phyloP scores from a whole-genome alignment of 2,797 vertebrate genomes.

The Diglossa cyanea region DNA sequence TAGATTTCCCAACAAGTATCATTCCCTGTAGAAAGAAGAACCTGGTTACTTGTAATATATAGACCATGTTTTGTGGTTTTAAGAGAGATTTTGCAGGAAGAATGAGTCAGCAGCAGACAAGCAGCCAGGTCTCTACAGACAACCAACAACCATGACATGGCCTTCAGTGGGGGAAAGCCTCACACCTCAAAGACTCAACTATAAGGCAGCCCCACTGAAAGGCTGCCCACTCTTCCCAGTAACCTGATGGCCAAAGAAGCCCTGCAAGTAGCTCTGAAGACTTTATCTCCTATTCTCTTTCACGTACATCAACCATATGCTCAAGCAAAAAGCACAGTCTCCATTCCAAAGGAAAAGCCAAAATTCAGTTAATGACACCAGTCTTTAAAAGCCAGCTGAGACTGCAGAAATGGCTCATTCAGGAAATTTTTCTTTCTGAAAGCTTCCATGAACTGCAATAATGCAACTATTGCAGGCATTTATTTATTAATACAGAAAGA shows the following conservation, averaged over 20 bases:
- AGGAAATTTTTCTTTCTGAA: conserved; percentile 26
- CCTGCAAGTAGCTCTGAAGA: neutral
- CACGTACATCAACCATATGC: neutral
- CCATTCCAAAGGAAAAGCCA: neutral
- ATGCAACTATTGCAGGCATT: neutral
- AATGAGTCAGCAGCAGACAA: conserved; percentile 9
- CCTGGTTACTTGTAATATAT: fast-evolving
- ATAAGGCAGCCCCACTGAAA: neutral
- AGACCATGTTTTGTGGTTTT: neutral
- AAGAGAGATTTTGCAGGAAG: neutral
- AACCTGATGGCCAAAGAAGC: neutral
- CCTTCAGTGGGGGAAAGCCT: neutral
- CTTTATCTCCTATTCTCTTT: neutral
- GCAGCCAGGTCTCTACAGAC: neutral
- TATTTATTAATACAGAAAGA: neutral
- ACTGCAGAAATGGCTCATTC: neutral
- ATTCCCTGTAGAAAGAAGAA: neutral
- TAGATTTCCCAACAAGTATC: neutral
- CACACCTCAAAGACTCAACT: neutral
- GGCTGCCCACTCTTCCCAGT: neutral
- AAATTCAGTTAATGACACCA: conserved; percentile 29
- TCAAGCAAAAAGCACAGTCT: neutral
- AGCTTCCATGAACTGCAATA: neutral
- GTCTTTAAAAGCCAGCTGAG: neutral
- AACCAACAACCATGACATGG: fast-evolving